Conservation (phyloP, 2,888 invertebrate species). For the Oscheius sp. region DNA sequence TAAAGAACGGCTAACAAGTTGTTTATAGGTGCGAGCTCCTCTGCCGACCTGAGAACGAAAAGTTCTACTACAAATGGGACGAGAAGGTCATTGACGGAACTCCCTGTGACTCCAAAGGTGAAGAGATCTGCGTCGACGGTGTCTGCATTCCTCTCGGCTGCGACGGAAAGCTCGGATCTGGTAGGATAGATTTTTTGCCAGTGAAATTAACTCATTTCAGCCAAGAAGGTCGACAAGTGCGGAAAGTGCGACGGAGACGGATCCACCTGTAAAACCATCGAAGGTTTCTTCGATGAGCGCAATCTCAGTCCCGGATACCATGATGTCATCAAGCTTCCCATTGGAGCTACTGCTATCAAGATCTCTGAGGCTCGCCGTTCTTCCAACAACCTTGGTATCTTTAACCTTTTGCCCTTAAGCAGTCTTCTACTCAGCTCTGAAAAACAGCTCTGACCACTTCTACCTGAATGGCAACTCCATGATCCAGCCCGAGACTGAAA, state of each 20-base stretch:
- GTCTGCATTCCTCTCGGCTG: slow-evolving; percentile 93
- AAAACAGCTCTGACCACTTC: slow-evolving; percentile 85
- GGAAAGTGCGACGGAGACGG: slow-evolving; percentile 91
- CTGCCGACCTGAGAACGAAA: slow-evolving; percentile 90
- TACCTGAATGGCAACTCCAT: slow-evolving; percentile 94
- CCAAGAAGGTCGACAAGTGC: slow-evolving; percentile 88
- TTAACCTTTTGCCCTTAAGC: too few relatives aligned
- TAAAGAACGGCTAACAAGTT: too few relatives aligned
- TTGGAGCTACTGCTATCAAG: slow-evolving; percentile 89
- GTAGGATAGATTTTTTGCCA: slow-evolving; percentile 38
- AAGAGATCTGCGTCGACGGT: slow-evolving; percentile 94
- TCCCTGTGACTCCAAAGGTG: slow-evolving; percentile 82
- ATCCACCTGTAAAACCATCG: slow-evolving; percentile 83
- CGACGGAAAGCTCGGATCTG: slow-evolving; percentile 91
- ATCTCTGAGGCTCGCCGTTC: slow-evolving; percentile 85
- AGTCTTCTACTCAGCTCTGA: slow-evolving; percentile 79
- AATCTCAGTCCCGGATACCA: slow-evolving; percentile 83
- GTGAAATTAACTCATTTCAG: slow-evolving; percentile 39
- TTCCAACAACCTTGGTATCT: slow-evolving; percentile 87
- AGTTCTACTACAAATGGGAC: slow-evolving; percentile 89
- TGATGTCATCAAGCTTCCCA: slow-evolving; percentile 88
- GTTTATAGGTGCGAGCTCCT: slow-evolving; percentile 84
- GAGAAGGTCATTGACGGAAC: slow-evolving; percentile 82
- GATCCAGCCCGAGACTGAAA: slow-evolving; percentile 82
- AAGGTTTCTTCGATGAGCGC: slow-evolving; percentile 80